phyloP scores from a whole-genome alignment of 2,113 vertebrate genomes.

The Cyanoramphus novaezelandiae region DNA sequence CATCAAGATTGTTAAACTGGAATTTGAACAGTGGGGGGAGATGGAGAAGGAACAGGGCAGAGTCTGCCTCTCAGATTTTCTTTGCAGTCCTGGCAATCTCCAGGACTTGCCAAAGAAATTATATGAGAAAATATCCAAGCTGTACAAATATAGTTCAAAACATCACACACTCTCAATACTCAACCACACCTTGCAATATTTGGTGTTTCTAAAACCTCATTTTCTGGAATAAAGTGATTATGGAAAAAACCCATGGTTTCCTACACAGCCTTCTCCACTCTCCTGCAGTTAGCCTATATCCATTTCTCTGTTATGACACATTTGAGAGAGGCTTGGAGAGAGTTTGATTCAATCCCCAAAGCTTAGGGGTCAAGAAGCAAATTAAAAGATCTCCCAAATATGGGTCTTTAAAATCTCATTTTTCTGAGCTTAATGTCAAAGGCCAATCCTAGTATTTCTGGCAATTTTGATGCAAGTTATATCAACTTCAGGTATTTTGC shows the following conservation, averaged over 20 bases:
- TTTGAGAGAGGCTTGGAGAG: not conserved
- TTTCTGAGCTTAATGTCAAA: not conserved
- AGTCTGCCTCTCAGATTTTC: not conserved
- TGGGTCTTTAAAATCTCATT: not conserved
- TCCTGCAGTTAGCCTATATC: not conserved
- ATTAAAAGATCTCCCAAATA: not conserved
- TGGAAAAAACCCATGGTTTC: not conserved
- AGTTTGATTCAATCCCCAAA: not conserved
- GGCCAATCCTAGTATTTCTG: not conserved
- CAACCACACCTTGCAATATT: not conserved
- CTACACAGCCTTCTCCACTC: not conserved
- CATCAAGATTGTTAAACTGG: not conserved
- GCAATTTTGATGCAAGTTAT: not conserved
- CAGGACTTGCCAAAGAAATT: not conserved
- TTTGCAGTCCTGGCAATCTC: not conserved
- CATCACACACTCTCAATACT: not conserved
- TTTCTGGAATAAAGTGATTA: not conserved
- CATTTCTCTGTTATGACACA: not conserved
- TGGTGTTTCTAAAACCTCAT: not conserved
- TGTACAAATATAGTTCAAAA: not conserved
- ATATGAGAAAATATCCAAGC: not conserved
- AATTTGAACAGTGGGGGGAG: not conserved
- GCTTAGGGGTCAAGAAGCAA: not conserved
- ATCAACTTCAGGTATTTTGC: not conserved
- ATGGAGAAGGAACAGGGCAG: not conserved